Conservation (phyloP, 2,113 vertebrate genomes). For the Phaethornis superciliosus region DNA sequence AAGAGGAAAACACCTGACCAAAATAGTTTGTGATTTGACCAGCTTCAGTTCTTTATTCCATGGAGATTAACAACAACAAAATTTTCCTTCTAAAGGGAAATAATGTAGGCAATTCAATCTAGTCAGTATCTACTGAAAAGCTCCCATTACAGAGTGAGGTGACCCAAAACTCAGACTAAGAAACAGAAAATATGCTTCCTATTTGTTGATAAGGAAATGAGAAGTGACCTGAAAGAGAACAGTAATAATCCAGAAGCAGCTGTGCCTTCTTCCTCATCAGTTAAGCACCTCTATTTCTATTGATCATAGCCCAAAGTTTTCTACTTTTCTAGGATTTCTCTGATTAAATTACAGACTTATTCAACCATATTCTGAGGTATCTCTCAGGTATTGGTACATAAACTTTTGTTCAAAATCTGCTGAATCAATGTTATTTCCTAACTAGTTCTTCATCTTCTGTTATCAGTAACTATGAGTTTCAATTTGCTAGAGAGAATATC, state of each 20-base stretch:
- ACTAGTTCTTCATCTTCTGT: background rate
- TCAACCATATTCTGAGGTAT: background rate
- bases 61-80: background rate
- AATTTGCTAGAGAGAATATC: background rate
- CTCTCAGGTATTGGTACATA: background rate
- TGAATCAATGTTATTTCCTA: background rate
- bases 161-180: background rate
- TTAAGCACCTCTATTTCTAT: background rate
- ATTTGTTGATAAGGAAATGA: background rate
- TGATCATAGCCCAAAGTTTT: background rate
- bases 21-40: background rate
- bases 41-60: background rate
- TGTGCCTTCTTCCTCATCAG: background rate
- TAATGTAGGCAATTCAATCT: background rate
- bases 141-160: accelerated
- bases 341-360: background rate
- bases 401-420: background rate
- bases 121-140: background rate
- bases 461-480: background rate
- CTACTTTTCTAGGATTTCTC: background rate
- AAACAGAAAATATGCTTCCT: background rate
- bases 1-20: accelerated
- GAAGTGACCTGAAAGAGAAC: background rate
- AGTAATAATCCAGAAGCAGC: background rate
- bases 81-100: background rate